Evolutionary conservation across 2,113 vertebrate genomes (phyloP), one percentile per base, ranked within the genome.

Genomic region (Coregonus clupeaformis): DNA sequence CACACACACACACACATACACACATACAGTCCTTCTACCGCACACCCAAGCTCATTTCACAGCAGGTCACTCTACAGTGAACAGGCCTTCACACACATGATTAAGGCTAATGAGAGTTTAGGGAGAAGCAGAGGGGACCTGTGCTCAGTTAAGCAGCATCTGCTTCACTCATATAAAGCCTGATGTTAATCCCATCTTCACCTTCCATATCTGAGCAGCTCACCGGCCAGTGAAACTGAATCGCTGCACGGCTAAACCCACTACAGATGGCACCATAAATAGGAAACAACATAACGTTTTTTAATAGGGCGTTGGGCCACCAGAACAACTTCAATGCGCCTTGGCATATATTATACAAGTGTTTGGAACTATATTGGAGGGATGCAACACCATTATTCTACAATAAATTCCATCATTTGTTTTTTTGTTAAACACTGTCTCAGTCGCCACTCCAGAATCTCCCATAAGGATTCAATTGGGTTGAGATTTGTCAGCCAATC

Each of bases 31-130:
- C 27, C 29, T 30, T 24, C 5, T 29, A 25, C 11, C 36, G 9
- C 62, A 24, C 18, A 25, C 20, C 59, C 59, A 74, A 79, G 71
- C 76, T 81, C 47, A 82, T 84, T 84, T 87, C 78, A 82, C 82
- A 84, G 83, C 55, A 80, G 79, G 76, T 74, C 62, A 25, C 69
- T 65, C 16, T 22, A 77, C 45, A 29, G 52, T 70, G 78, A 71
- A 36, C 32, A 22, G 82, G 73, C 49, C 65, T 32, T 66, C 57
- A 27, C 68, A 67, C 59, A 72, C 80, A 62, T 68, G 71, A 84
- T 73, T 80, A 73, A 80, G 77, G 74, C 29, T 80, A 80, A 83
- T 82, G 70, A 81, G 73, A 74, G 72, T 18, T 14, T 7, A n/a
- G 22, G 60, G 60, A 63, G 60, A 6, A 62, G 52, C 65, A 77